Evolutionary conservation across 1,140 invertebrate species (phyloP), one percentile per base, ranked within the genome.

Genomic region (Diorhabda sublineata): DNA sequence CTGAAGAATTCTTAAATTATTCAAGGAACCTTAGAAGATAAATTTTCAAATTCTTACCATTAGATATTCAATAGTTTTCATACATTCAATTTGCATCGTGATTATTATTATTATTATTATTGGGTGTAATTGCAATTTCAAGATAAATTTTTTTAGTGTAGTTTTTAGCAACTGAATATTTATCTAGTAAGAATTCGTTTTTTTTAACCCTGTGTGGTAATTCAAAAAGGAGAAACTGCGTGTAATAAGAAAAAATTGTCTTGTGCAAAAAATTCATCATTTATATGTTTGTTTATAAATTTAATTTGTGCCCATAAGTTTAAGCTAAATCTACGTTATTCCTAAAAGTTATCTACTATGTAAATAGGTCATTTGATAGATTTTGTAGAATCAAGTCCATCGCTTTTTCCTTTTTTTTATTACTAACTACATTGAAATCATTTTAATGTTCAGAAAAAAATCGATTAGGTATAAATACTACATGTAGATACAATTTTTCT

Each of bases 271-370:
- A 74, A 67, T 44, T 69, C 45, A 63, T 58, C 56, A 71, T 62
- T 62, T 64, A 26, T 26, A 72, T 70, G 61, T 74, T 71, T 58
- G 67, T 66, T 69, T 65, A 68, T 76, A 76, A 76, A 72, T 76
- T 77, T 71, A 78, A 74, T 76, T 81, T 81, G 80, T 81, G 80
- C 80, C 80, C 80, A 79, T 80, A 81, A 64, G 80, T 80, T 80
- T 76, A 78, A 81, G 79, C 80, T 81, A 81, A 76, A 75, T 76
- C 74, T 77, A 80, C 71, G 56, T 77, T 74, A 73, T 74, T 67
- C 69, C 77, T 76, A 75, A 74, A 74, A 73, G 69, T 75, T 77
- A 75, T 71, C 73, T 78, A 79, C 73, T 72, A 73, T 78, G 74
- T 78, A 78, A 74, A 70, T 73, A 52, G 47, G 47, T 6, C 26